A percentile compares a stretch with the other conserved stretches of the same genome.
Evolutionary conservation across 2,113 vertebrate species (phyloP).

Genomic region (Rhynchomys soricoides): DNA sequence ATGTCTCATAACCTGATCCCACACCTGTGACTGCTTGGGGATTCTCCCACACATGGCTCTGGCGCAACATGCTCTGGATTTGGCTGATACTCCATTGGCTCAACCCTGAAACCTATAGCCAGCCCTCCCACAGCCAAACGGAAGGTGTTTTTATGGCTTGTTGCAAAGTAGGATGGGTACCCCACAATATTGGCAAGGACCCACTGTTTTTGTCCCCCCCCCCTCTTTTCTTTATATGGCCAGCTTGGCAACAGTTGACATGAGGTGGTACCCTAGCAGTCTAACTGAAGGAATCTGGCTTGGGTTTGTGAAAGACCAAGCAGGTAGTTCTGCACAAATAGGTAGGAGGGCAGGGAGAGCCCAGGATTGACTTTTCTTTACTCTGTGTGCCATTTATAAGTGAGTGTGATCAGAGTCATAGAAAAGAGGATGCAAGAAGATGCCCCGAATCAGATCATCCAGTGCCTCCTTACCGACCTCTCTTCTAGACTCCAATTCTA

Average conservation of each 20-base stretch:
- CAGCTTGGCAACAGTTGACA: not conserved
- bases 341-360: not conserved
- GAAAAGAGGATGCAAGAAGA: not conserved
- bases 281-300: not conserved
- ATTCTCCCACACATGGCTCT: conserved; percentile 71
- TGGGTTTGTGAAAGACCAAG: not conserved
- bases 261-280: not conserved
- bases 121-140: conserved; percentile 23
- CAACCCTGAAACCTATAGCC: conserved; percentile 52
- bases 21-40: conserved; percentile 48
- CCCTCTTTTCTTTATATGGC: too few relatives aligned
- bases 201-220: not conserved
- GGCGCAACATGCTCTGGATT: conserved; percentile 64
- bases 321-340: not conserved
- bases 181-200: not conserved
- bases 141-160: conserved; percentile 29
- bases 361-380: not conserved
- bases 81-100: conserved; percentile 31
- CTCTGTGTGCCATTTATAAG: not conserved
- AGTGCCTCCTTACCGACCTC: not conserved
- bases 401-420: not conserved
- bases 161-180: not conserved
- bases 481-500: not conserved
- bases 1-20: conserved; percentile 67
- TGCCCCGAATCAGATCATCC: not conserved